Evolutionary conservation across 2,113 vertebrate genomes (phyloP), one percentile per base, ranked within the genome.

Genomic region (Platysternon megacephalum): DNA sequence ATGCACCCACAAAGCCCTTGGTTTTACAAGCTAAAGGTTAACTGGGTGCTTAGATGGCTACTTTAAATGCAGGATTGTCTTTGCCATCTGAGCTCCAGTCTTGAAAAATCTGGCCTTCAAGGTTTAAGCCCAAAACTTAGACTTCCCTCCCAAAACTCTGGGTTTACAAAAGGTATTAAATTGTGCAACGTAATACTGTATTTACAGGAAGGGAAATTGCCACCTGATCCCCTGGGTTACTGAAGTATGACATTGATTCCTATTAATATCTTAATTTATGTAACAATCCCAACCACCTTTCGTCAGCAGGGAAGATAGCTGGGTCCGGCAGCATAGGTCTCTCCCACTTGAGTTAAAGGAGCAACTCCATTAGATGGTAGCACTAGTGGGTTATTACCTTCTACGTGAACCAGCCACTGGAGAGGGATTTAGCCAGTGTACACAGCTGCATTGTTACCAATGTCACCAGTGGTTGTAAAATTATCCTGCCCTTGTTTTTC

Each of bases 11-110:
- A 24, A 28, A 76, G 74, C 29, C 65, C 46, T 21, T 1, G 76
- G 2, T 68, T 84, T n/a, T 56, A 3, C 3, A 16, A 8, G 65
- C 13, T 16, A 65, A 35, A 7, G 32, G 32, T 65, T 0, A 1
- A 1, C 10, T 46, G 35, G 39, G 42, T 52, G 44, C 39, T 24
- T 10, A 44, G 6, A 0, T 11, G 0, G 2, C 13, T 52, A 35
- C 35, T 68, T 21, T 68, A n/a, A 35, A 5, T 0, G 49, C 81
- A 29, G 26, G 3, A 0, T 2, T 61, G 0, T 1, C n/a, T 0
- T 61, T 10, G 35, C 35, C 35, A 5, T n/a, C 35, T 68, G 35
- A 68, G 35, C 35, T 68, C 65, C 65, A n/a, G 35, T 17, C 17
- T 68, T n/a, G 65, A 68, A 39, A 65, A 39, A 72, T 39, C n/a